A percentile compares a stretch with the other conserved stretches of the same genome.
Evolutionary conservation across 2,797 vertebrate genomes (phyloP).

Genomic region (Xenentodon cancila): DNA sequence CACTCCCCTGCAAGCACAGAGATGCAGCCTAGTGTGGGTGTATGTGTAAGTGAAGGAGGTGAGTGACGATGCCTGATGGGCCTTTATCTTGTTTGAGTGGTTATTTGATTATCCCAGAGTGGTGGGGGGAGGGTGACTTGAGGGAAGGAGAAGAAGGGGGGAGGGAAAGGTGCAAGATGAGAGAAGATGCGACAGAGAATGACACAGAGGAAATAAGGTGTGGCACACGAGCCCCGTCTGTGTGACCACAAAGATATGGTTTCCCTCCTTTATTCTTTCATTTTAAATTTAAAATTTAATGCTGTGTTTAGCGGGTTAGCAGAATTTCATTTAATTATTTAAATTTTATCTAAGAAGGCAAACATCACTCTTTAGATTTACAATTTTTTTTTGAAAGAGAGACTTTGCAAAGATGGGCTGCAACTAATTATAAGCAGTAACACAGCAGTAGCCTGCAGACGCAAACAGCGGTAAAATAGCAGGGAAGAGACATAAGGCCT

Average conservation of each 20-base stretch:
- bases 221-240: constrained; percentile 39
- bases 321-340: too few species aligned
- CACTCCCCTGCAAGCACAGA: constrained; percentile 24
- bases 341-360: too few species aligned
- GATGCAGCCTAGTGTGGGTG: constrained; percentile 24
- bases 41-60: constrained; percentile 22
- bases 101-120: constrained; percentile 73
- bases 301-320: too few species aligned
- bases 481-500: too few species aligned
- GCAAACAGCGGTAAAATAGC: too few species aligned
- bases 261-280: background rate
- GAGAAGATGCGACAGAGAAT: constrained; percentile 50
- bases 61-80: constrained; percentile 61
- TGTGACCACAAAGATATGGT: background rate
- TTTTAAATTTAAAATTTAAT: too few species aligned
- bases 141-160: constrained; percentile 27
- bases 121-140: constrained; percentile 11
- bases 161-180: constrained; percentile 42
- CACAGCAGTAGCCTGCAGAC: too few species aligned
- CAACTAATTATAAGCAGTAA: too few species aligned
- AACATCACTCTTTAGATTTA: too few species aligned
- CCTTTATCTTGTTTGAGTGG: constrained; percentile 66
- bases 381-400: too few species aligned
- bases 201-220: constrained; percentile 36
- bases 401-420: too few species aligned